Percentiles rank a stretch among this genome's conserved stretches.
These are phyloP conservation scores for Meta bourneti DNA, from an alignment of 2,888 invertebrate species.

Conservation along the genomic window DNA sequence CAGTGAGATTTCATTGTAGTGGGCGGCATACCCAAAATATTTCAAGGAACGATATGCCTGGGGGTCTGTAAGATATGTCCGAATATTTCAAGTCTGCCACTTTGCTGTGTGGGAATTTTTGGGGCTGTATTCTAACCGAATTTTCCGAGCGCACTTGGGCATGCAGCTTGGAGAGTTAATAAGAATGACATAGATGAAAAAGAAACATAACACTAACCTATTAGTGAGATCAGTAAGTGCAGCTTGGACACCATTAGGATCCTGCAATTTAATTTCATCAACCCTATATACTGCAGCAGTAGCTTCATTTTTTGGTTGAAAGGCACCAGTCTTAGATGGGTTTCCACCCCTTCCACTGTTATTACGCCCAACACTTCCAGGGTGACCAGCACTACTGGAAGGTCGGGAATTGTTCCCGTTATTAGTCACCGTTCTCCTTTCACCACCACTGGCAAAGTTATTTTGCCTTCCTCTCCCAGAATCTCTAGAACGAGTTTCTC, in stretches of 20 bases:
- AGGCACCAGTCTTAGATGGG: slow-evolving; percentile 69
- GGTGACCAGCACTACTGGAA: slow-evolving; percentile 79
- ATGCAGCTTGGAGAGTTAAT: no score
- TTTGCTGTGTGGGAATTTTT: no score
- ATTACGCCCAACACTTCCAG: slow-evolving; percentile 78
- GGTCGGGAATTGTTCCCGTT: slow-evolving; percentile 79
- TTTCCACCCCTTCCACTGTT: slow-evolving; percentile 78
- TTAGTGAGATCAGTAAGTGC: slow-evolving; percentile 80
- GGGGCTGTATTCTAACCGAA: no score
- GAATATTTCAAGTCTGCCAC: no score
- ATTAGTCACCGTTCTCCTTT: slow-evolving; percentile 16
- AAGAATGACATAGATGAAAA: no score
- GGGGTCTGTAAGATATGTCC: no score
- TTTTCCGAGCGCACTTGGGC: no score
- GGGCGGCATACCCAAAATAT: no score
- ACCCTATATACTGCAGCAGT: slow-evolving; percentile 82
- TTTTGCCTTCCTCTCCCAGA: slow-evolving; percentile 69
- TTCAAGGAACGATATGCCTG: no score
- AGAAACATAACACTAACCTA: slow-evolving; percentile 69
- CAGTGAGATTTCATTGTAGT: no score
- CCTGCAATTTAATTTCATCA: slow-evolving; percentile 83
- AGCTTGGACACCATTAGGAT: slow-evolving; percentile 83
- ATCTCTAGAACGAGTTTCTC: slow-evolving; percentile 71
- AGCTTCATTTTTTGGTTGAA: slow-evolving; percentile 77
- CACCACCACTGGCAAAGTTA: slow-evolving; percentile 18